Percentiles rank a stretch among this genome's conserved stretches.
Evolutionary conservation across 1,140 invertebrate species (phyloP).

Genomic region (Orchestia grillus): DNA sequence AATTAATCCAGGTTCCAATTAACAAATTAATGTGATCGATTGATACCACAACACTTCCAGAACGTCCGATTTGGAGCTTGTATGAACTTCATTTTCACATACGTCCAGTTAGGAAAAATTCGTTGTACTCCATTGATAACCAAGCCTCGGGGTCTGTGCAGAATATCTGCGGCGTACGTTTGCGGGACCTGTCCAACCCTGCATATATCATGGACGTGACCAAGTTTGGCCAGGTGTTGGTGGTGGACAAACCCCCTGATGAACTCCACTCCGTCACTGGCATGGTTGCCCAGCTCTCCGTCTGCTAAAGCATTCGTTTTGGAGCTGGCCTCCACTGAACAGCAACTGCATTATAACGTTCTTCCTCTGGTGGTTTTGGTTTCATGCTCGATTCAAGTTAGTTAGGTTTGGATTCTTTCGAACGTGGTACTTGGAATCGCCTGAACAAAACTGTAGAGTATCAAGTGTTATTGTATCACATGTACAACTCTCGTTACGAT

Average conservation of each 20-base stretch:
- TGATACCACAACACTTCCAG: no score
- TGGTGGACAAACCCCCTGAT: neutral
- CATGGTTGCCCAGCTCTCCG: neutral
- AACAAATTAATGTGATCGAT: no score
- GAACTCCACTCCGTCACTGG: constrained; percentile 9
- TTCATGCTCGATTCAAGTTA: neutral
- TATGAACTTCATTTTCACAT: no score
- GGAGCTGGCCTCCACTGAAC: neutral
- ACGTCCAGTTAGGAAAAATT: neutral
- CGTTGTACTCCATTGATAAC: neutral
- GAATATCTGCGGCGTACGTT: neutral
- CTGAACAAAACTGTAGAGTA: neutral
- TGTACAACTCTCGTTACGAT: neutral
- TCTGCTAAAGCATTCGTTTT: neutral
- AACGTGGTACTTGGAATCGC: neutral
- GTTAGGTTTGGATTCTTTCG: neutral
- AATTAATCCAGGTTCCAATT: no score
- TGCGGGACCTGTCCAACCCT: constrained; percentile 8
- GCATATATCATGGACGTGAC: constrained; percentile 16
- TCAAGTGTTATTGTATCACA: neutral
- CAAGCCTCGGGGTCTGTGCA: neutral
- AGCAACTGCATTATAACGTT: neutral
- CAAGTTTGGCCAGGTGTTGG: constrained; percentile 7
- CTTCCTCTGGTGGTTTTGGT: no score
- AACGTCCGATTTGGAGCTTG: no score